These are phyloP conservation scores for Syngnathus typhle DNA, from an alignment of 2,113 vertebrate genomes.

Conservation along the genomic window DNA sequence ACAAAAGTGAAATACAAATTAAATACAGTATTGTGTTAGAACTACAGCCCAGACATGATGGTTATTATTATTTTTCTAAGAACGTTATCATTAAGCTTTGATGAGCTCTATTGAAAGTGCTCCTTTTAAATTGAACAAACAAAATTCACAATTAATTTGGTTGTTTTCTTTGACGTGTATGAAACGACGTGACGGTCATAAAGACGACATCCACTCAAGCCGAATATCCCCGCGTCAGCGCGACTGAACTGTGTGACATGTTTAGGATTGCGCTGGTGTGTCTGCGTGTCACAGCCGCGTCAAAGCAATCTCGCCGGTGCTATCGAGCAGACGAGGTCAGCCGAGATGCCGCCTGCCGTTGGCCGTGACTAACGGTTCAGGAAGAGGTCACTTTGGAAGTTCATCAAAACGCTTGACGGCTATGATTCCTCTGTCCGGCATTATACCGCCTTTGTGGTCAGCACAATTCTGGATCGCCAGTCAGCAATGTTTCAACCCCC, in stretches of 20 bases:
- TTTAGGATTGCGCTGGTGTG: not conserved
- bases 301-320: not conserved
- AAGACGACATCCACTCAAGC: too few species aligned
- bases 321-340: slow-evolving; percentile 3
- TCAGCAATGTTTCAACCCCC: slow-evolving; percentile 3
- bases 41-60: not conserved
- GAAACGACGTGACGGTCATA: too few species aligned
- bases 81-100: not conserved
- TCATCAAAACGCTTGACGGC: not conserved
- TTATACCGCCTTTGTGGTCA: not conserved
- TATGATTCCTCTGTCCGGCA: slow-evolving; percentile 1
- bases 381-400: not conserved
- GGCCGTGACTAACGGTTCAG: slow-evolving; percentile 14
- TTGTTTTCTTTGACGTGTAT: not conserved
- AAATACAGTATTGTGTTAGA: not conserved
- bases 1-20: slow-evolving; percentile 6
- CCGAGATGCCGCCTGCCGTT: not conserved
- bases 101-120: not conserved
- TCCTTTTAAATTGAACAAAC: too few species aligned
- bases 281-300: not conserved
- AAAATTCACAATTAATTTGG: too few species aligned
- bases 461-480: slow-evolving; percentile 1
- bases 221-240: too few species aligned
- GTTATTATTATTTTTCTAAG: not conserved
- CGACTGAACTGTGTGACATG: not conserved